Evolutionary conservation across 2,888 invertebrate genomes (phyloP).

Genomic region (Lamellibrachia columna): DNA sequence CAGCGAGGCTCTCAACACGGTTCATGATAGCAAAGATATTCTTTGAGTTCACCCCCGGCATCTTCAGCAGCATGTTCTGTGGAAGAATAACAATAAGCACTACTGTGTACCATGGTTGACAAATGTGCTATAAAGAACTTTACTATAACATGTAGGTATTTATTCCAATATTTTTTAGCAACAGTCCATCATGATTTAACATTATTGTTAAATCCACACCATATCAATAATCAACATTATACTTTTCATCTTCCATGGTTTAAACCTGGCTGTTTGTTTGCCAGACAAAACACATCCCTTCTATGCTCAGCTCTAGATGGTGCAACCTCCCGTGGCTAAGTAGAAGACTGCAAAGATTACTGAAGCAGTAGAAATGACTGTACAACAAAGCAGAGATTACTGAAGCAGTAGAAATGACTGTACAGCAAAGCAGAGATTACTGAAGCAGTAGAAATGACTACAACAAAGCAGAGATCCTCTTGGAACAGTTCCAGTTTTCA

Average conservation of each 20-base stretch:
- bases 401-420: too few relatives aligned
- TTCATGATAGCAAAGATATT: slow-evolving; percentile 83
- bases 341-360: too few relatives aligned
- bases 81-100: slow-evolving; percentile 17
- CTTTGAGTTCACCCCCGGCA: slow-evolving; percentile 89
- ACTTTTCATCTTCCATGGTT: not conserved
- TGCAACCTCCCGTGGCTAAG: too few relatives aligned
- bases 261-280: not conserved
- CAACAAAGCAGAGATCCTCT: too few relatives aligned
- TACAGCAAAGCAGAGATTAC: too few relatives aligned
- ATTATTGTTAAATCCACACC: not conserved
- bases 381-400: too few relatives aligned
- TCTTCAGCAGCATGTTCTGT: slow-evolving; percentile 80
- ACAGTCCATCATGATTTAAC: not conserved
- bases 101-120: not conserved
- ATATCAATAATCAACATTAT: too few relatives aligned
- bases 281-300: too few relatives aligned
- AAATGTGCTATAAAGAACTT: not conserved
- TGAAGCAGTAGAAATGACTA: too few relatives aligned
- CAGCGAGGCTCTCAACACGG: slow-evolving; percentile 76
- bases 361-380: too few relatives aligned
- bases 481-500: too few relatives aligned
- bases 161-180: not conserved
- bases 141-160: not conserved
- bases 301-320: too few relatives aligned